Conservation (phyloP, 2,888 invertebrate genomes). For the Sphecodes monilicornis region DNA sequence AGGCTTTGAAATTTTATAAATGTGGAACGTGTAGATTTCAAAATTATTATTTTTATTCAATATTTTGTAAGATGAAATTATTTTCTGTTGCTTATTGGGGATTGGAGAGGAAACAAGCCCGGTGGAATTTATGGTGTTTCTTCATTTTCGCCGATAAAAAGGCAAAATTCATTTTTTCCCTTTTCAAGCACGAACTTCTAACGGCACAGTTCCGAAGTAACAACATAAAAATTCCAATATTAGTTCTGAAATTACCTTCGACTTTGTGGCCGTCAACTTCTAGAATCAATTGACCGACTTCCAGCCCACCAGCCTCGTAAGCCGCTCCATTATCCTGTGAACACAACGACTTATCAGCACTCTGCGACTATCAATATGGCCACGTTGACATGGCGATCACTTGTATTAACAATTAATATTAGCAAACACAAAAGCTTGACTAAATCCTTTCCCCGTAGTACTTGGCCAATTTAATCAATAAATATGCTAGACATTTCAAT, state of each 20-base stretch:
- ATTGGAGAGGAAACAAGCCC: neutral
- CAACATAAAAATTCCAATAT: neutral
- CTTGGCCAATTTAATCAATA: too few species aligned
- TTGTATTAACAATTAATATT: neutral
- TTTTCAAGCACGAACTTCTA: neutral
- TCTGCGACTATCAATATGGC: neutral
- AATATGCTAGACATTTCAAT: too few species aligned
- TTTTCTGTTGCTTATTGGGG: neutral
- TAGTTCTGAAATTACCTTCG: slow-evolving; percentile 82
- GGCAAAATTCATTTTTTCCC: neutral
- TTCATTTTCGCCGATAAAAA: neutral
- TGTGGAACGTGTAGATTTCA: too few species aligned
- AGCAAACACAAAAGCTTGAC: neutral
- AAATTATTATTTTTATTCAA: too few species aligned
- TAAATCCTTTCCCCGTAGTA: neutral
- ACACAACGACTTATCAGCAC: slow-evolving; percentile 6
- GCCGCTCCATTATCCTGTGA: slow-evolving; percentile 97
- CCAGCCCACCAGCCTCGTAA: slow-evolving; percentile 95
- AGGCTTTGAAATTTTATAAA: neutral
- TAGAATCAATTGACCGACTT: slow-evolving; percentile 97
- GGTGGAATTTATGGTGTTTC: neutral
- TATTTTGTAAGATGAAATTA: neutral
- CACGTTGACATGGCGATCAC: neutral
- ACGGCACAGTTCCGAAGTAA: neutral
- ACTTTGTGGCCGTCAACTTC: slow-evolving; percentile 93